Evolutionary conservation across 2,113 vertebrate species (phyloP), one percentile per base, ranked within the genome.

Genomic region (Semnornis frantzii): DNA sequence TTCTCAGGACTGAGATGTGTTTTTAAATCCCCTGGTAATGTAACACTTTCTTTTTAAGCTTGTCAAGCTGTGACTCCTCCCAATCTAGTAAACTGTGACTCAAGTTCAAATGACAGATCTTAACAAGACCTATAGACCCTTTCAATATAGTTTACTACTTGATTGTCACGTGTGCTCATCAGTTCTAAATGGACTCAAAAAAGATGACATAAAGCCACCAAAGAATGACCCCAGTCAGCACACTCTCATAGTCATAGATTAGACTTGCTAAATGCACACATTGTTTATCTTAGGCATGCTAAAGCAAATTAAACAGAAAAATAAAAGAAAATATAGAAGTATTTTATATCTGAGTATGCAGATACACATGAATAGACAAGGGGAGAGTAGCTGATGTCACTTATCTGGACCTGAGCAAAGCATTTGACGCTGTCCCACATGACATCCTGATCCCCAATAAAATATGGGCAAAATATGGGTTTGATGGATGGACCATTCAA

Each of bases 91-190:
- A 94, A 89, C 15, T 78, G 3, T 76, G 65, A 90, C 54, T 91
- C 69, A 68, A 75, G 69, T 76, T 79, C 77, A 80, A 25, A 42
- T 84, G 75, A 60, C 62, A 85, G 69, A 84, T 24, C 39, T 83
- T 75, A 91, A 89, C 62, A 87, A 93, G 65, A 92, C 72, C 65
- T 75, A n/a, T 13, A 34, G 55, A 87, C 58, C 55, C 25, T 94
- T 94, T 82, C 52, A 78, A 85, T 70, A 44, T 16, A 82, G 85
- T 87, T 87, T 63, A 81, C 89, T 87, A 59, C 60, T 87, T 93
- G 30, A 87, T 65, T 80, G 57, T 78, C 75, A 68, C 34, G 13
- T 87, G 50, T 58, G 15, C 55, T 94, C 50, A 89, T 87, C 75
- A 60, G 44, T 63, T 82, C 10, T 1, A 82, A 93, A 89, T 8